phyloP scores from a whole-genome alignment of 2,888 invertebrate species.

The Drosophila ustulata region DNA sequence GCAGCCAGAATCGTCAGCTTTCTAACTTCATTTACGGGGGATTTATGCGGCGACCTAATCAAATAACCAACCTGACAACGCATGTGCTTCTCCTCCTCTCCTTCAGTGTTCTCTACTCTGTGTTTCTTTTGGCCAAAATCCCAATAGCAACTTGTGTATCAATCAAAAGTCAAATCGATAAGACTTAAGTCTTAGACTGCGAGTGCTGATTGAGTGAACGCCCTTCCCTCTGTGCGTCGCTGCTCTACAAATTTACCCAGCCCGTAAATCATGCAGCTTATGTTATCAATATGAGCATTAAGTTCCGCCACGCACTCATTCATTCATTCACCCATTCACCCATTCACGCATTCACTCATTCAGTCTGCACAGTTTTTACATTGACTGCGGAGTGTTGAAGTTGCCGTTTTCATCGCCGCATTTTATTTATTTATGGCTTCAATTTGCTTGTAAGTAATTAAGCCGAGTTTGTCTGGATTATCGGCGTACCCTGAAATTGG shows the following conservation, averaged over 20 bases:
- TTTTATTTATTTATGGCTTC: constrained; percentile 77
- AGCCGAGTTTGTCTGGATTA: constrained; percentile 76
- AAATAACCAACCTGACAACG: constrained; percentile 53
- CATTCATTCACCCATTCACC: constrained; percentile 1
- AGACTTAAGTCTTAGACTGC: constrained; percentile 56
- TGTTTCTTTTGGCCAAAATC: constrained; percentile 23
- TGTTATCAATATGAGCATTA: constrained; percentile 77
- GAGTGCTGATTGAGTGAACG: constrained; percentile 51
- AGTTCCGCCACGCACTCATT: constrained; percentile 17
- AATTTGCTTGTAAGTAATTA: constrained; percentile 77
- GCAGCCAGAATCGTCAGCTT: constrained; percentile 56
- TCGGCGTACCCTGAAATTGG: constrained; percentile 56
- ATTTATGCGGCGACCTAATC: constrained; percentile 65
- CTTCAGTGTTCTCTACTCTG: not conserved
- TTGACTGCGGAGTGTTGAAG: constrained; percentile 52
- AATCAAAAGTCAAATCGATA: constrained; percentile 80
- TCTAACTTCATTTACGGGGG: constrained; percentile 70
- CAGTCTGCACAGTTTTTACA: constrained; percentile 21
- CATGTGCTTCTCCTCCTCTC: constrained; percentile 4
- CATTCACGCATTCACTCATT: not conserved
- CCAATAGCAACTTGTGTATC: constrained; percentile 55
- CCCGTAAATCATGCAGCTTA: constrained; percentile 68
- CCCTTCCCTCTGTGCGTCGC: not conserved
- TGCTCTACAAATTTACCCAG: not conserved
- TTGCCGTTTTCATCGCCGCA: constrained; percentile 49